These are phyloP conservation scores for Hippocampus mohnikei DNA, from an alignment of 2,113 vertebrate species.

Conservation along the genomic window DNA sequence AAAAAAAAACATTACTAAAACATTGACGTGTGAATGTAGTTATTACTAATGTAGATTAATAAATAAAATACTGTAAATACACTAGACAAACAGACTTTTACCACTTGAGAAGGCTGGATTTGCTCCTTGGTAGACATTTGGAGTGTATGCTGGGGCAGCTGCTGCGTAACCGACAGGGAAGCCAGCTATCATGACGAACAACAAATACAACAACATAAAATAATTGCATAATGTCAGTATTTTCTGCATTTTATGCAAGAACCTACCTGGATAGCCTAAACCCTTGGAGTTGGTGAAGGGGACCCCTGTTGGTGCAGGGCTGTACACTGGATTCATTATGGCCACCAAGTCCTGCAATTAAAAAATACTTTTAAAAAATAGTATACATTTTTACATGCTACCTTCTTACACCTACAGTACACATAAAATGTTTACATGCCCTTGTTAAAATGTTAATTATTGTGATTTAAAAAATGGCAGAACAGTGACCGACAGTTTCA, in stretches of 20 bases:
- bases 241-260: not conserved
- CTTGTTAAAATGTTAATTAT: no score
- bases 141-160: constrained; percentile 88
- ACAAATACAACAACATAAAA: not conserved
- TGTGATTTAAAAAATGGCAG: not conserved
- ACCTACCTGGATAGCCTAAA: constrained; percentile 92
- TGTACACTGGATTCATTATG: constrained; percentile 98
- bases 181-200: constrained; percentile 72
- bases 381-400: not conserved
- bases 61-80: no score
- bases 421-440: no score
- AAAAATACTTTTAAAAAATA: not conserved
- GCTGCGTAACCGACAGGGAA: constrained; percentile 93
- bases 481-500: no score
- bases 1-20: no score
- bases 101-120: constrained; percentile 90
- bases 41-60: no score
- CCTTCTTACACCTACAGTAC: not conserved
- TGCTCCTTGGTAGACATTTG: constrained; percentile 86
- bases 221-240: not conserved
- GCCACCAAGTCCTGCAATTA: constrained; percentile 52
- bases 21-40: no score
- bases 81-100: constrained; percentile 42
- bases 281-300: constrained; percentile 96
- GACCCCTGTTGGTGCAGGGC: constrained; percentile 93